Conservation (phyloP, 2,888 invertebrate species). For the Drosophila suboccidentalis region DNA sequence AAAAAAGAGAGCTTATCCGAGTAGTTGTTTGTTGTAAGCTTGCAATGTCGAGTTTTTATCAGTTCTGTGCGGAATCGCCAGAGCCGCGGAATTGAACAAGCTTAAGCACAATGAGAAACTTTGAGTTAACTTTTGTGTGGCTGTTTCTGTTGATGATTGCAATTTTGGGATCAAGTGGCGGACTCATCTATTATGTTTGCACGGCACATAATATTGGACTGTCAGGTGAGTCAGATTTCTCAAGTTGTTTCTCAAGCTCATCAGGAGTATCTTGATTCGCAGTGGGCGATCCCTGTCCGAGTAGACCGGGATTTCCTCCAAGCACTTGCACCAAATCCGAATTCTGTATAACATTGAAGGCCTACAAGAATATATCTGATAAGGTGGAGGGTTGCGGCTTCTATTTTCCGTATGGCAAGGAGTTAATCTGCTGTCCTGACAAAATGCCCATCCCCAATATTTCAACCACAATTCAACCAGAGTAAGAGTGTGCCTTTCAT, state of each 20-base stretch:
- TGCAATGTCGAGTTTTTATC: not conserved
- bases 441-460: not conserved
- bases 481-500: not conserved
- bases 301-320: not conserved
- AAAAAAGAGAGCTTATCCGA: not conserved
- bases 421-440: slow-evolving; percentile 25
- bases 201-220: not conserved
- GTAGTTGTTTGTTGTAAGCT: not conserved
- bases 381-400: slow-evolving; percentile 8
- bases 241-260: not conserved
- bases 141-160: not conserved
- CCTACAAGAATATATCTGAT: not conserved
- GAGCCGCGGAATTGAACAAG: not conserved
- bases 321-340: not conserved
- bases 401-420: not conserved
- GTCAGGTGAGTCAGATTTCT: not conserved
- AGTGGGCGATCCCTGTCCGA: slow-evolving; percentile 5
- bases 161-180: not conserved
- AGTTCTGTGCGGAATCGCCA: not conserved
- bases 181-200: not conserved
- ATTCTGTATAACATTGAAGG: not conserved
- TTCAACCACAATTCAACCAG: not conserved
- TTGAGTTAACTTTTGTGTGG: not conserved
- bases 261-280: not conserved
- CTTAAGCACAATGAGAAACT: not conserved